phyloP scores from a whole-genome alignment of 2,113 vertebrate genomes.

The Struthio camelus region DNA sequence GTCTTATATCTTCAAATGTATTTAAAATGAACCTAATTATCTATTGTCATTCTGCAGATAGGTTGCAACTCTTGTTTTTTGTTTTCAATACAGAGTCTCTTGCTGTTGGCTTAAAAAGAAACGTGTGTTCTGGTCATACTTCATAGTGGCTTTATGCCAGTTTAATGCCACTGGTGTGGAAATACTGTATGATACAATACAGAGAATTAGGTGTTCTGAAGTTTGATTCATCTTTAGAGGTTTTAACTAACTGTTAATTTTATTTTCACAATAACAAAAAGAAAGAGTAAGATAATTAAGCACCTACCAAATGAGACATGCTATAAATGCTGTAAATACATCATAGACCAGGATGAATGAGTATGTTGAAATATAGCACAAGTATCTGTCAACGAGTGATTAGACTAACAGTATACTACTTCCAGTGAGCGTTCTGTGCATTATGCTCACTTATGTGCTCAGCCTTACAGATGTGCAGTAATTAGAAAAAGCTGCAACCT shows the following conservation, averaged over 20 bases:
- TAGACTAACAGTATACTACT: neutral
- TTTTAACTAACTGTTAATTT: neutral
- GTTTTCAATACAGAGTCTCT: neutral
- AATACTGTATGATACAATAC: neutral
- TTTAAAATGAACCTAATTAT: neutral
- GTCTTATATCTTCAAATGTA: neutral
- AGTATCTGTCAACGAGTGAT: neutral
- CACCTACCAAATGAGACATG: too few relatives aligned
- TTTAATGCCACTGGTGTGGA: neutral
- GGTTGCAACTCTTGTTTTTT: neutral
- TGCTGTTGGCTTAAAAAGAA: neutral
- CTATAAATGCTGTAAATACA: neutral
- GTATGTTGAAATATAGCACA: neutral
- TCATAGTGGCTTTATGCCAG: neutral
- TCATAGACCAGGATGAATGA: neutral
- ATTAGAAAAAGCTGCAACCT: neutral
- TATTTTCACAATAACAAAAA: too few relatives aligned
- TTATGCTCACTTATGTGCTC: neutral
- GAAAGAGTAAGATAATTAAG: too few relatives aligned
- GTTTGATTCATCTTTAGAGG: neutral
- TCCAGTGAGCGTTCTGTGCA: neutral
- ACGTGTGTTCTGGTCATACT: neutral
- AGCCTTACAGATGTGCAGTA: neutral
- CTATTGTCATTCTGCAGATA: neutral
- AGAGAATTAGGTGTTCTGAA: neutral